Conservation (phyloP, 2,113 vertebrate genomes). For the Pangasianodon gigas region DNA sequence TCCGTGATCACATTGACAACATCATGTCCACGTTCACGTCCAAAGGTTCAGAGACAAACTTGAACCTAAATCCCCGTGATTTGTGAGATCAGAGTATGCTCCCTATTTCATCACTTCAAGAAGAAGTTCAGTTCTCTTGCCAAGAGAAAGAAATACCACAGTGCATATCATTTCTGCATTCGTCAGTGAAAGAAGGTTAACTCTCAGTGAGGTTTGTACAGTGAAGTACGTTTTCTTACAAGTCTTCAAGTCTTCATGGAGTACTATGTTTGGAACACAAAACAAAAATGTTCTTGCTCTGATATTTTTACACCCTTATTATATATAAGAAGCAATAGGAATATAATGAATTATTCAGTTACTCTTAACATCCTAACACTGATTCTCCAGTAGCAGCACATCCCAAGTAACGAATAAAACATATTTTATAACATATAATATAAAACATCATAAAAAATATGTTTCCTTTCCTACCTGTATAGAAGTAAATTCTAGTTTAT, state of each 20-base stretch:
- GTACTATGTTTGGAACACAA: not conserved
- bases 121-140: not conserved
- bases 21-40: conserved; percentile 11
- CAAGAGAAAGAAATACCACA: not conserved
- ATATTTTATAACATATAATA: too few species aligned
- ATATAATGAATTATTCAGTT: not conserved
- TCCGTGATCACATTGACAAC: conserved; percentile 15
- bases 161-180: not conserved
- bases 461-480: too few species aligned
- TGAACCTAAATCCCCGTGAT: conserved; percentile 21
- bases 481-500: too few species aligned
- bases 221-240: not conserved
- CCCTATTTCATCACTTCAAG: conserved; percentile 31
- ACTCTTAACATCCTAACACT: not conserved
- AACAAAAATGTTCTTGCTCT: not conserved
- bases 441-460: too few species aligned
- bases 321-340: not conserved
- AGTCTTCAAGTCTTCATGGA: too few species aligned
- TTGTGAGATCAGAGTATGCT: conserved; percentile 30
- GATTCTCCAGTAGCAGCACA: not conserved
- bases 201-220: not conserved
- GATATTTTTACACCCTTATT: not conserved
- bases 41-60: conserved; percentile 36
- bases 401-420: not conserved
- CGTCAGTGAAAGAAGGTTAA: not conserved